Percentiles rank a stretch among this genome's conserved stretches.
Evolutionary conservation across 2,888 invertebrate genomes (phyloP).

Genomic region (Byasa hedistus): DNA sequence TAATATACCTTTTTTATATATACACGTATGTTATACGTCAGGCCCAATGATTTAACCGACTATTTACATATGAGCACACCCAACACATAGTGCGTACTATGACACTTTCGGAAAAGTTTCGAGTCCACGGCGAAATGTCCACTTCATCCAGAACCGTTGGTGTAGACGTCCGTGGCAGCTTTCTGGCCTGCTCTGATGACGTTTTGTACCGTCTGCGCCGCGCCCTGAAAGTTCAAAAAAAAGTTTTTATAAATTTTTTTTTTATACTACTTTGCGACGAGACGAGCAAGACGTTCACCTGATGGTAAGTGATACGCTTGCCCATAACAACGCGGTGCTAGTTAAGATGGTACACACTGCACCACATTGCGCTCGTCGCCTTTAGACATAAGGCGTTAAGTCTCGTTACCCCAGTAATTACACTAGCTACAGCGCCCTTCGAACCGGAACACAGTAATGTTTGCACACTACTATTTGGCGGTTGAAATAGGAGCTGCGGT

Average conservation of each 20-base stretch:
- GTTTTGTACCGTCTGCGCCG: constrained; percentile 84
- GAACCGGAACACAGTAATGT: no score
- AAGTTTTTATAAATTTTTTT: not conserved
- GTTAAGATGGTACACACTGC: no score
- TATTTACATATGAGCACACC: constrained; percentile 71
- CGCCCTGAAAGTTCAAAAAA: constrained; percentile 81
- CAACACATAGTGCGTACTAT: constrained; percentile 76
- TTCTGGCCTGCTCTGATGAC: constrained; percentile 81
- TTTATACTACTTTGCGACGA: no score
- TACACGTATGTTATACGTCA: constrained; percentile 36
- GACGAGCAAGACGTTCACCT: no score
- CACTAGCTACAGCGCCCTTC: no score
- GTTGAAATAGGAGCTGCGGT: no score
- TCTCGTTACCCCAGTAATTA: no score
- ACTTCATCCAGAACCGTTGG: constrained; percentile 68
- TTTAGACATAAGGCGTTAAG: no score
- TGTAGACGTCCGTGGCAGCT: constrained; percentile 73
- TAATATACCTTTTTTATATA: constrained; percentile 5
- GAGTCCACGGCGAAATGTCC: constrained; percentile 57
- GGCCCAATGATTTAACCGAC: constrained; percentile 49
- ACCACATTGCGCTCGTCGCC: no score
- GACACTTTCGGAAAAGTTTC: constrained; percentile 75
- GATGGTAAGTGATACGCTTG: no score
- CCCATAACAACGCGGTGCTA: no score
- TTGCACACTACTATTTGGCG: no score